These are phyloP conservation scores for Aphelocoma coerulescens DNA, from an alignment of 2,113 vertebrate genomes.

Conservation along the genomic window DNA sequence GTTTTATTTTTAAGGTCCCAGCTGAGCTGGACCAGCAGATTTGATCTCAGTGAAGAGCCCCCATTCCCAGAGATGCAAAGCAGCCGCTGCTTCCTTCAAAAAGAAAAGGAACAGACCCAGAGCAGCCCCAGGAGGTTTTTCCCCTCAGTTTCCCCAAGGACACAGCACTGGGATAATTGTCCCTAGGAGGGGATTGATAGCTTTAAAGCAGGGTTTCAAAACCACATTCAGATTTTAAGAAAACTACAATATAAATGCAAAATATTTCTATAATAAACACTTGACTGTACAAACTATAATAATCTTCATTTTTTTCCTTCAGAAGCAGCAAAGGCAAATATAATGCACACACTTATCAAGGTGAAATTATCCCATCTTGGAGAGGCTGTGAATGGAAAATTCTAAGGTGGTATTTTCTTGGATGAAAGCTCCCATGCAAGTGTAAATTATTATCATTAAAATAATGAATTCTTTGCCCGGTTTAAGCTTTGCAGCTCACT, in stretches of 20 bases:
- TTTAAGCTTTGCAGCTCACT: slow-evolving; percentile 17
- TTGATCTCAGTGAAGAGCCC: background rate
- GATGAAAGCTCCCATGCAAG: slow-evolving; percentile 55
- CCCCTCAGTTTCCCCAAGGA: background rate
- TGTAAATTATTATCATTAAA: slow-evolving; percentile 66
- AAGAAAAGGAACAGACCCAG: fast-evolving
- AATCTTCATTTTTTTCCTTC: background rate
- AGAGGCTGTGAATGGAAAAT: slow-evolving; percentile 14
- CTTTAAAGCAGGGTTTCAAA: background rate
- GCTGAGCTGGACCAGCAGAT: background rate
- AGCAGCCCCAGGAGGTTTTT: background rate
- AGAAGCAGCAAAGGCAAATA: slow-evolving; percentile 17
- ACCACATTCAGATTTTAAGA: background rate
- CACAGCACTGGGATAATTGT: background rate
- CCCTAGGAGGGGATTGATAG: background rate
- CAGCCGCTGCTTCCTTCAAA: background rate
- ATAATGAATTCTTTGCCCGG: slow-evolving; percentile 22
- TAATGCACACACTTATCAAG: slow-evolving; percentile 3
- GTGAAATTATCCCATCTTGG: slow-evolving; percentile 48
- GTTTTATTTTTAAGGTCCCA: background rate
- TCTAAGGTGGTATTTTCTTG: slow-evolving; percentile 27
- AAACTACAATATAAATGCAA: slow-evolving; percentile 26
- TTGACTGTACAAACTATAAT: slow-evolving; percentile 11
- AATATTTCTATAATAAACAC: slow-evolving; percentile 36
- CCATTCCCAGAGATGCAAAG: background rate